These are phyloP conservation scores for Palythoa grandiflora DNA, from an alignment of 92 coral and sea anemone genomes.

Conservation along the genomic window DNA sequence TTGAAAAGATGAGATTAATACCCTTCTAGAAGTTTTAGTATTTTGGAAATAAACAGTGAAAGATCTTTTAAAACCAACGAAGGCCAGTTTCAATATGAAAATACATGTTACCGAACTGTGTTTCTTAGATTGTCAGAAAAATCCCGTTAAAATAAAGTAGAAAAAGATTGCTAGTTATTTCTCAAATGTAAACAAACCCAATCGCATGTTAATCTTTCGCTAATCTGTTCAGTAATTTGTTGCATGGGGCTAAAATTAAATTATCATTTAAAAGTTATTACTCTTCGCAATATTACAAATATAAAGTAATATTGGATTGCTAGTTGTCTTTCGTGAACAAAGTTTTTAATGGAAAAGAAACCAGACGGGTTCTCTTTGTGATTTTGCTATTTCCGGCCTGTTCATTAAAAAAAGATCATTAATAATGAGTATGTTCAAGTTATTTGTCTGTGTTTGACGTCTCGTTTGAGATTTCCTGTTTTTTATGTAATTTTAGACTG, in stretches of 20 bases:
- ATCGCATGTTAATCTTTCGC: conserved; percentile 37
- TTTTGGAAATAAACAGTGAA: not conserved
- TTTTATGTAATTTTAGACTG: conserved; percentile 17
- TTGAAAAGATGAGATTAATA: not conserved
- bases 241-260: not conserved
- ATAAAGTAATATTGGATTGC: not conserved
- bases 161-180: conserved; percentile 21
- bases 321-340: not conserved
- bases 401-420: conserved; percentile 77
- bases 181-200: conserved; percentile 37
- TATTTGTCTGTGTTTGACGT: conserved; percentile 80
- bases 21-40: not conserved
- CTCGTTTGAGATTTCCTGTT: conserved; percentile 82
- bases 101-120: not conserved
- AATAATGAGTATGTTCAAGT: conserved; percentile 53
- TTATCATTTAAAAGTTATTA: not conserved
- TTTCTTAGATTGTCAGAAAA: not conserved
- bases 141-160: not conserved
- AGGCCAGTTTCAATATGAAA: not conserved
- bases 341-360: not conserved
- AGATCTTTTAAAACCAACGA: not conserved
- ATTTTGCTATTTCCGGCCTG: conserved; percentile 83
- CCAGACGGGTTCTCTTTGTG: conserved; percentile 41
- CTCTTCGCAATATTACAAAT: not conserved
- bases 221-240: conserved; percentile 11